Conservation (phyloP, 2,113 vertebrate species). For the Phaethon lepturus region DNA sequence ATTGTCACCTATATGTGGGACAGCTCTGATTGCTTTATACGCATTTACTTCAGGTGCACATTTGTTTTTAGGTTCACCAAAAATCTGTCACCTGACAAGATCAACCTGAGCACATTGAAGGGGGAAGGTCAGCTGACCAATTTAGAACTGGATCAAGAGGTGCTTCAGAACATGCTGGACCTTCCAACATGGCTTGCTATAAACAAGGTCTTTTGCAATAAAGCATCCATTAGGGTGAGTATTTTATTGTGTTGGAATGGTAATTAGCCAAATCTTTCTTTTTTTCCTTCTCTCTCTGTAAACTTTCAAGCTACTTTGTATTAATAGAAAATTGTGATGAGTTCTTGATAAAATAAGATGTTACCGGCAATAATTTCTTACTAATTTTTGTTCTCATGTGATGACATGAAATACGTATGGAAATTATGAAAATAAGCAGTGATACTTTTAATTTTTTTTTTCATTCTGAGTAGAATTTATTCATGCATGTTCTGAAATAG, state of each 20-base stretch:
- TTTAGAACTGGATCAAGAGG: conserved; percentile 96
- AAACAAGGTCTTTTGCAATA: conserved; percentile 96
- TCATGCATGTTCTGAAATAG: background rate
- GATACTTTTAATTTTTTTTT: background rate
- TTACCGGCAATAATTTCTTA: background rate
- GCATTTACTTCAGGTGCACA: background rate
- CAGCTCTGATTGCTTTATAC: background rate
- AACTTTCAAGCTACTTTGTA: background rate
- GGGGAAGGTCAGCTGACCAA: conserved; percentile 98
- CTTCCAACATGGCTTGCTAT: conserved; percentile 98
- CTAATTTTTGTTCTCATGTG: background rate
- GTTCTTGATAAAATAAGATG: background rate
- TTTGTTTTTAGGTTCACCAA: conserved; percentile 92
- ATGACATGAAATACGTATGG: background rate
- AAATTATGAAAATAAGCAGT: background rate
- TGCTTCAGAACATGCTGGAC: conserved; percentile 97
- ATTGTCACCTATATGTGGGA: background rate
- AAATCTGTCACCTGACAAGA: conserved; percentile 98
- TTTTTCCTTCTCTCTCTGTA: background rate
- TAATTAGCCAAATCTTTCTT: background rate
- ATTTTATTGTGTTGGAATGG: background rate
- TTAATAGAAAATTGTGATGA: background rate
- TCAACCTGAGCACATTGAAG: conserved; percentile 97
- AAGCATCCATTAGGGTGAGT: conserved; percentile 94
- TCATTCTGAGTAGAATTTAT: background rate